These are phyloP conservation scores for Chorisops tibialis DNA, from an alignment of 2,888 invertebrate species.

Conservation along the genomic window DNA sequence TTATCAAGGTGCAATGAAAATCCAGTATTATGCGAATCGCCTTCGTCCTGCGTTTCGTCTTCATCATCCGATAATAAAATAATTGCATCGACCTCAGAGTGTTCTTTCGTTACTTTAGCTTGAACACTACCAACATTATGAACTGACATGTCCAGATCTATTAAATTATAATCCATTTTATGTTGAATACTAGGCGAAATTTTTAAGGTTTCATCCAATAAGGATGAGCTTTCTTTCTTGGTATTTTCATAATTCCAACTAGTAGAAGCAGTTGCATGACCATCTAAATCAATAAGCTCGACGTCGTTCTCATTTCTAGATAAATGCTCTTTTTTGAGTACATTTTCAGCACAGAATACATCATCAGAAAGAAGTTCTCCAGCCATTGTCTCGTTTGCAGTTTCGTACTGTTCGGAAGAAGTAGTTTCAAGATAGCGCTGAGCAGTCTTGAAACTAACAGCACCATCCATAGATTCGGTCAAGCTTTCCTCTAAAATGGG, in stretches of 20 bases:
- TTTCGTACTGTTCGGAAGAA: conserved; percentile 43
- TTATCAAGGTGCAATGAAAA: conserved; percentile 2
- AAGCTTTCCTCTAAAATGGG: conserved; percentile 45
- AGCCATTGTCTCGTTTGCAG: conserved; percentile 41
- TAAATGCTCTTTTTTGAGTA: too few relatives aligned
- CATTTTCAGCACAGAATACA: too few relatives aligned
- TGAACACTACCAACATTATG: too few relatives aligned
- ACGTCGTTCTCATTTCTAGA: too few relatives aligned
- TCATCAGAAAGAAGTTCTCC: not conserved
- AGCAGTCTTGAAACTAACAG: not conserved
- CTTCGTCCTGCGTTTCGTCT: not conserved
- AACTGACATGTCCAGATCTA: not conserved
- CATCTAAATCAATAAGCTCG: conserved; percentile 33
- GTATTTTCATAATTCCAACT: not conserved
- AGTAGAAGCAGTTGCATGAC: conserved; percentile 17
- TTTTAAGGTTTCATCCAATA: not conserved
- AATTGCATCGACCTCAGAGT: not conserved
- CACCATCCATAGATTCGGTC: not conserved
- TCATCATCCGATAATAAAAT: conserved; percentile 39
- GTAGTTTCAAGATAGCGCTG: not conserved
- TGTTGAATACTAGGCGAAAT: not conserved
- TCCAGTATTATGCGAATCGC: not conserved
- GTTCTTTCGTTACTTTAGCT: too few relatives aligned
- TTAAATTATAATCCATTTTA: not conserved
- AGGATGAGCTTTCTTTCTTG: not conserved